Evolutionary conservation across 2,113 vertebrate genomes (phyloP).

Genomic region (Tetraodon nigroviridis): DNA sequence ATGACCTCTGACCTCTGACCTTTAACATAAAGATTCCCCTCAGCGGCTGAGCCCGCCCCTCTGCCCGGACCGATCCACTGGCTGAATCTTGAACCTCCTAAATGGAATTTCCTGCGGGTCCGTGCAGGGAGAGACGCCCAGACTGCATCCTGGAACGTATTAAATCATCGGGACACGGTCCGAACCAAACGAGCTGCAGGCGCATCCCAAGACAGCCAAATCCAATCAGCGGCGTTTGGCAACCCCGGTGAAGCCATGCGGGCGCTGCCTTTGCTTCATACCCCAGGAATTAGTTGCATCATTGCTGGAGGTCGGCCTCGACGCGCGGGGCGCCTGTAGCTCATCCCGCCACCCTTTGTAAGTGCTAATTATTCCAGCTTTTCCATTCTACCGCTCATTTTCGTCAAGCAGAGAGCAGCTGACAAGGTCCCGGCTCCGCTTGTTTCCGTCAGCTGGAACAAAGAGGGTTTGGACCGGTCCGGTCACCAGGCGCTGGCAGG

Average conservation of each 20-base stretch:
- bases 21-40: no score
- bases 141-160: slow-evolving; percentile 21
- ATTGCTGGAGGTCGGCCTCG: background rate
- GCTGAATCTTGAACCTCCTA: background rate
- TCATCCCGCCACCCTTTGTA: slow-evolving; percentile 1
- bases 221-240: slow-evolving; percentile 26
- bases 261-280: slow-evolving; percentile 30
- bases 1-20: background rate
- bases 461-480: slow-evolving; percentile 5
- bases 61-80: background rate
- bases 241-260: slow-evolving; percentile 7
- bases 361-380: slow-evolving; percentile 6
- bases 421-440: slow-evolving; percentile 14
- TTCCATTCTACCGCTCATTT: slow-evolving; percentile 18
- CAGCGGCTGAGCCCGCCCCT: background rate
- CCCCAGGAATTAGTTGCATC: slow-evolving; percentile 30
- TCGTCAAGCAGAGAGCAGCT: slow-evolving; percentile 22
- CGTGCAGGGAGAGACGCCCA: background rate
- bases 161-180: slow-evolving; percentile 21
- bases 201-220: slow-evolving; percentile 11
- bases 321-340: no score
- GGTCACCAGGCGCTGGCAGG: background rate
- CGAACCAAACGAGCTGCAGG: slow-evolving; percentile 23
- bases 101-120: background rate
- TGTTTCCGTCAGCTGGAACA: slow-evolving; percentile 8